phyloP scores from a whole-genome alignment of 2,888 invertebrate genomes.

The Heliconius cydno region DNA sequence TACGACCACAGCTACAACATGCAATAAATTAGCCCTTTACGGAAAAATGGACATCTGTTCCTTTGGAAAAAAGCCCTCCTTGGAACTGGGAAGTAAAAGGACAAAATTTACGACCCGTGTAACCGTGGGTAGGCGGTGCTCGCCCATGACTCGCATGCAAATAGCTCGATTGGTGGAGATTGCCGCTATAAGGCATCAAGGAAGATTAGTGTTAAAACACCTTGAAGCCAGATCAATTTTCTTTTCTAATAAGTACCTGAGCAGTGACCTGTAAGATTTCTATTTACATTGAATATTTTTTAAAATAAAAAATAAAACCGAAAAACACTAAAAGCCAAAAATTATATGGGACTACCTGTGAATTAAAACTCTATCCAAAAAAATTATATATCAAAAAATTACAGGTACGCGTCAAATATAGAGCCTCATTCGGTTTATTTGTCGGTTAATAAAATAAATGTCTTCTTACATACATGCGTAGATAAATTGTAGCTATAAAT shows the following conservation, averaged over 20 bases:
- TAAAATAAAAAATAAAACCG: too few relatives aligned
- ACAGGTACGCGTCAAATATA: too few relatives aligned
- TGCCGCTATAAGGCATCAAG: conserved; percentile 62
- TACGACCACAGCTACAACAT: conserved; percentile 72
- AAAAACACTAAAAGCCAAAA: background rate
- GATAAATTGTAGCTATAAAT: background rate
- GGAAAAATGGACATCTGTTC: conserved; percentile 80
- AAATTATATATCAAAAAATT: too few relatives aligned
- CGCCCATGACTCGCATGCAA: conserved; percentile 80
- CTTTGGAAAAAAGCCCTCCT: conserved; percentile 72
- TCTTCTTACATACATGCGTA: background rate
- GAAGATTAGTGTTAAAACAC: conserved; percentile 72
- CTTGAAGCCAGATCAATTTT: conserved; percentile 45
- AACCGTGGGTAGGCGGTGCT: conserved; percentile 77
- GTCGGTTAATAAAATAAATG: background rate
- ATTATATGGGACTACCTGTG: too few relatives aligned
- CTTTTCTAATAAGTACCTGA: conserved; percentile 2
- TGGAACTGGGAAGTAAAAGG: conserved; percentile 73
- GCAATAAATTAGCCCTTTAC: conserved; percentile 78
- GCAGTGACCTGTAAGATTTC: background rate
- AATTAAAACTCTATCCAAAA: too few relatives aligned
- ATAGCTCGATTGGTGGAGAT: conserved; percentile 75
- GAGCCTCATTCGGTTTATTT: too few relatives aligned
- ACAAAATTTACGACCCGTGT: conserved; percentile 81
- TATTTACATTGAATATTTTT: background rate